These are phyloP conservation scores for Habrosyne pyritoides DNA, from an alignment of 2,888 invertebrate species.

Conservation along the genomic window DNA sequence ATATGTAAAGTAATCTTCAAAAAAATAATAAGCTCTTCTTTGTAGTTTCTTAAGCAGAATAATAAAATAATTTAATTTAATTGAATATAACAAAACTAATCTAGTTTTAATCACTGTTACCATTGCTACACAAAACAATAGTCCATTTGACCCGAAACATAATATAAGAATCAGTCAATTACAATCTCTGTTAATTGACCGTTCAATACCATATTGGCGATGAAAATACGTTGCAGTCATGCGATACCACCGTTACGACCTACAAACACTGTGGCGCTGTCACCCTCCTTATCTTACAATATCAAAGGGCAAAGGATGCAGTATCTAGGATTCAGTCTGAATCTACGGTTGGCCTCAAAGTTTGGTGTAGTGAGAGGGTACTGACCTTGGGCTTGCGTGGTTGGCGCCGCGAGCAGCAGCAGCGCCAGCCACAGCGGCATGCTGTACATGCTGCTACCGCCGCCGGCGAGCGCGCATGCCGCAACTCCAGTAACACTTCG, in stretches of 20 bases:
- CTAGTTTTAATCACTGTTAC: too few relatives aligned
- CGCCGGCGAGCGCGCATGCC: conserved; percentile 40
- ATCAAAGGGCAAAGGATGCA: background rate
- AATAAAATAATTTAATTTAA: too few relatives aligned
- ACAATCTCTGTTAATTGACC: background rate
- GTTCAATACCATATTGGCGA: background rate
- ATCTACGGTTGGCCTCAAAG: too few relatives aligned
- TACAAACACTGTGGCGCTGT: background rate
- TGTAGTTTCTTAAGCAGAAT: too few relatives aligned
- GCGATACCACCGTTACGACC: background rate
- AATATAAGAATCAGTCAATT: too few relatives aligned
- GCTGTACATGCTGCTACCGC: conserved; percentile 38
- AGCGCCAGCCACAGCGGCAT: conserved; percentile 56
- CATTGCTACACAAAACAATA: background rate
- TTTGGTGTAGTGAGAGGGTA: background rate
- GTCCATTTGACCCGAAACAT: background rate
- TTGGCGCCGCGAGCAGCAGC: conserved; percentile 39
- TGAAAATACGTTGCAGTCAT: background rate
- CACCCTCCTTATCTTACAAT: background rate
- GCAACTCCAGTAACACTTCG: conserved; percentile 12
- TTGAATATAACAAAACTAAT: too few relatives aligned
- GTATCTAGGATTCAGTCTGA: background rate
- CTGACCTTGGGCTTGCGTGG: conserved; percentile 42
- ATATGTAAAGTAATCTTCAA: too few relatives aligned
- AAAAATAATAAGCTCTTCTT: too few relatives aligned